These are phyloP conservation scores for Notothenia coriiceps DNA, from an alignment of 2,113 vertebrate species.

Conservation along the genomic window DNA sequence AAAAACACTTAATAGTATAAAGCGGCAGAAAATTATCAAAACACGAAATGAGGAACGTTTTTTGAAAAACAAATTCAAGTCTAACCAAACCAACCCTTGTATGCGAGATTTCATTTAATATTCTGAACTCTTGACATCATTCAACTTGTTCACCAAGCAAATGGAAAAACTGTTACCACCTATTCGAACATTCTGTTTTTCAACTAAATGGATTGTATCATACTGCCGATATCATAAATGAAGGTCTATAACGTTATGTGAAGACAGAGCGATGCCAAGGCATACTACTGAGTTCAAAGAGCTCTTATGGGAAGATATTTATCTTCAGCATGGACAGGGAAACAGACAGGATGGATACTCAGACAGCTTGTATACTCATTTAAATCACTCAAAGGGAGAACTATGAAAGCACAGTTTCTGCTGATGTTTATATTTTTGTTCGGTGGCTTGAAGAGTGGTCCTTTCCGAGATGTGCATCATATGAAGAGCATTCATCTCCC, in stretches of 20 bases:
- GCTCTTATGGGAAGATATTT: not conserved
- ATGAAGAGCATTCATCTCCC: not conserved
- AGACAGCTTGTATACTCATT: no score
- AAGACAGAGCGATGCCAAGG: not conserved
- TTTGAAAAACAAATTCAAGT: not conserved
- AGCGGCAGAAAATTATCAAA: not conserved
- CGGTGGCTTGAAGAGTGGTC: not conserved
- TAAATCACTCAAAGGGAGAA: no score
- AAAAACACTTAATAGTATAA: not conserved
- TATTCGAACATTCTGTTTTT: not conserved
- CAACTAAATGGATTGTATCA: not conserved
- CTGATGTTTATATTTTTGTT: not conserved
- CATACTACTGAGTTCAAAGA: not conserved
- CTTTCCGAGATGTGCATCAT: not conserved
- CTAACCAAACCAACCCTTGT: not conserved
- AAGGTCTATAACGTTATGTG: not conserved
- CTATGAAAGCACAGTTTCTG: slow-evolving; percentile 3
- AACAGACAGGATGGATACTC: not conserved
- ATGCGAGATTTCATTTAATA: not conserved
- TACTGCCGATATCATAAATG: not conserved
- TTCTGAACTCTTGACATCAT: not conserved
- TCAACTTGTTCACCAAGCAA: not conserved
- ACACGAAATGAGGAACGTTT: not conserved
- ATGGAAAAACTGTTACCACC: not conserved
- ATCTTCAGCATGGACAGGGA: not conserved